A percentile compares a stretch with the other conserved stretches of the same genome.
These are phyloP conservation scores for Nomada fabriciana DNA, from an alignment of 2,888 invertebrate species.

Conservation along the genomic window DNA sequence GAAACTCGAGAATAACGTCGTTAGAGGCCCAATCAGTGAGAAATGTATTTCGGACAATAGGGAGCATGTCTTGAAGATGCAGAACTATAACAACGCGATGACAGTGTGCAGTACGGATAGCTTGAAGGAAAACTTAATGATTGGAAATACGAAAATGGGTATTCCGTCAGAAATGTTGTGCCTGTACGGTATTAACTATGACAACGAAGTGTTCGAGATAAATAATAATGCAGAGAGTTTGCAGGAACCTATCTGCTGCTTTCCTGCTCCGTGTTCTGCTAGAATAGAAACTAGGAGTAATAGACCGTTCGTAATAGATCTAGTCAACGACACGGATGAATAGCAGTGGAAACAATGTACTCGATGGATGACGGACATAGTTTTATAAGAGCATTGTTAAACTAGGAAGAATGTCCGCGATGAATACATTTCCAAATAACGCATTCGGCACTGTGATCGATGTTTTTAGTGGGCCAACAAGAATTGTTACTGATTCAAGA, in stretches of 20 bases:
- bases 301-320: conserved; percentile 47
- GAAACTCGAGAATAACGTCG: background rate
- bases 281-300: conserved; percentile 29
- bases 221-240: conserved; percentile 38
- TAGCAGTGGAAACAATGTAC: conserved; percentile 15
- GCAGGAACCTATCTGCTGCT: background rate
- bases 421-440: background rate
- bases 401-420: background rate
- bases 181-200: conserved; percentile 32
- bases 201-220: conserved; percentile 31
- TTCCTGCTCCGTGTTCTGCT: conserved; percentile 12
- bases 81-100: background rate
- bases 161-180: conserved; percentile 13
- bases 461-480: no score
- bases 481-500: no score
- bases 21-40: background rate
- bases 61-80: background rate
- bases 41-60: background rate
- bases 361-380: background rate
- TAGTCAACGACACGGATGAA: conserved; percentile 50
- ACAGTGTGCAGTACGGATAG: background rate
- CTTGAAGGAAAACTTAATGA: conserved; percentile 41
- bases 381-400: background rate
- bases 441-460: background rate
- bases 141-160: conserved; percentile 7